phyloP scores from a whole-genome alignment of 2,888 invertebrate species.

The Ichneumoninae sp. region DNA sequence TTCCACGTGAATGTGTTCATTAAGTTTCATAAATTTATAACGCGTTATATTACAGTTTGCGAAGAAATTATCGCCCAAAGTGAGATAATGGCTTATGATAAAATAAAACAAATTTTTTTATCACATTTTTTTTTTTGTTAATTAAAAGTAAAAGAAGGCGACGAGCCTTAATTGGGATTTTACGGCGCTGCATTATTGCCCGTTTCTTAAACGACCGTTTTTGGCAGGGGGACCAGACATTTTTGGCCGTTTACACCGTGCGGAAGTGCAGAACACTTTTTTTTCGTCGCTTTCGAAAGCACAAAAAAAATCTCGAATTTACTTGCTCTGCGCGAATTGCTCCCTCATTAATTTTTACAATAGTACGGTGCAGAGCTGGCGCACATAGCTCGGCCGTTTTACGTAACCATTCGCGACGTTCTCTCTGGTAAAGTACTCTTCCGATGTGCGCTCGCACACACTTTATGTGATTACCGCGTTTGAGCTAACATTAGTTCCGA shows the following conservation, averaged over 20 bases:
- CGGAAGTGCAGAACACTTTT: background rate
- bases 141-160: background rate
- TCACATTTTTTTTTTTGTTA: background rate
- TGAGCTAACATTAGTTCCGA: background rate
- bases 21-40: too few species aligned
- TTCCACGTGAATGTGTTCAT: too few species aligned
- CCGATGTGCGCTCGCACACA: background rate
- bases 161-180: background rate
- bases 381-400: conserved; percentile 22
- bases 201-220: background rate
- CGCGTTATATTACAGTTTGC: too few species aligned
- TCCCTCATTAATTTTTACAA: conserved; percentile 26
- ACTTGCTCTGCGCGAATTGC: background rate
- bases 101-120: background rate
- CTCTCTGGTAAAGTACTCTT: conserved; percentile 12
- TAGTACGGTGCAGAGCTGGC: background rate
- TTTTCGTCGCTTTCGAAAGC: background rate
- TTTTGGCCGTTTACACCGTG: background rate
- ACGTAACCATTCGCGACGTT: conserved; percentile 48
- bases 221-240: background rate
- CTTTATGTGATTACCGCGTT: background rate
- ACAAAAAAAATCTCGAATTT: background rate
- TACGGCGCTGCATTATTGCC: background rate
- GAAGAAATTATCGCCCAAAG: background rate
- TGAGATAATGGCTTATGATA: background rate